phyloP scores from a whole-genome alignment of 2,888 invertebrate species.

The Pogonocherus hispidulus region DNA sequence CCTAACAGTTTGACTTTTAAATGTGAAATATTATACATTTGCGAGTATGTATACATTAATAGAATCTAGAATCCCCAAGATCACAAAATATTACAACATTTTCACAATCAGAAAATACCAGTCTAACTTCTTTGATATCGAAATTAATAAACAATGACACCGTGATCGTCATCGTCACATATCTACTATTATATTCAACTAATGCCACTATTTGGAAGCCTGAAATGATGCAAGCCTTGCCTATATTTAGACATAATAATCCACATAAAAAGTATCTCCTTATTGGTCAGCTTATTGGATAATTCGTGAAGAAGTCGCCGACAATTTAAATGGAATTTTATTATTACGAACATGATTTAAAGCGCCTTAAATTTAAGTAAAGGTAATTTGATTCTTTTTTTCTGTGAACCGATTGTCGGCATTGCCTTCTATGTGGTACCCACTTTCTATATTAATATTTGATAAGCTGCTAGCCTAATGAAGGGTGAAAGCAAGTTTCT shows the following conservation, averaged over 20 bases:
- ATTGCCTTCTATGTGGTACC: not conserved
- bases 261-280: slow-evolving; percentile 1
- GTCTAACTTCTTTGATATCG: not conserved
- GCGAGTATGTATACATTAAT: too few species aligned
- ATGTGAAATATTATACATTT: too few species aligned
- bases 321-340: slow-evolving; percentile 4
- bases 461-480: too few species aligned
- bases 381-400: slow-evolving; percentile 1
- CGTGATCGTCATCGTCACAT: not conserved
- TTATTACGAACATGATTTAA: not conserved
- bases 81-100: too few species aligned
- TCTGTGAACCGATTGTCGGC: not conserved
- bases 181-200: not conserved
- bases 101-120: too few species aligned
- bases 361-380: not conserved
- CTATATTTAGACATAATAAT: slow-evolving; percentile 6
- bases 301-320: slow-evolving; percentile 1
- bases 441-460: too few species aligned
- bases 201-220: not conserved
- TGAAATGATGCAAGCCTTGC: not conserved
- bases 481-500: too few species aligned
- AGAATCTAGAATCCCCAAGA: too few species aligned
- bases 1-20: too few species aligned
- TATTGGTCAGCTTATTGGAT: not conserved
- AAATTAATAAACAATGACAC: not conserved